Percentiles rank a stretch among this genome's conserved stretches.
Evolutionary conservation across 2,888 invertebrate genomes (phyloP).

Genomic region (Gari tellinella): DNA sequence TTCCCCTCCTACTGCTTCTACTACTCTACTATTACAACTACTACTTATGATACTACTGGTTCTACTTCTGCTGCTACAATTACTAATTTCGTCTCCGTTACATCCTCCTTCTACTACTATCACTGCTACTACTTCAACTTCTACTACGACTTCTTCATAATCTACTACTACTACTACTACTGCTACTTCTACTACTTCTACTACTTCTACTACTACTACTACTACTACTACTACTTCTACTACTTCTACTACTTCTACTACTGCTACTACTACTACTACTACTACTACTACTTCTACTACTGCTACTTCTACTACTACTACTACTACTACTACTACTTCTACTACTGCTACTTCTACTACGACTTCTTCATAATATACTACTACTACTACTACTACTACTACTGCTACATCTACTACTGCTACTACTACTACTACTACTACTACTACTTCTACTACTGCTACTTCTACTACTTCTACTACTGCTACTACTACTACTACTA

Average conservation of each 20-base stretch:
- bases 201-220: too few relatives aligned
- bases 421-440: conserved; percentile 3
- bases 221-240: neutral
- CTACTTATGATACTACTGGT: neutral
- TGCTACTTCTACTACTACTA: conserved; percentile 10
- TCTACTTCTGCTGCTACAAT: neutral
- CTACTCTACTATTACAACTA: neutral
- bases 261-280: conserved; percentile 12
- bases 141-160: too few relatives aligned
- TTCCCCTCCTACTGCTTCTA: neutral
- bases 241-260: conserved; percentile 9
- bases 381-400: too few relatives aligned
- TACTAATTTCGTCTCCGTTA: neutral
- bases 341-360: too few relatives aligned
- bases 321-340: neutral
- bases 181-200: too few relatives aligned
- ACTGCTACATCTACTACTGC: too few relatives aligned
- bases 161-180: too few relatives aligned
- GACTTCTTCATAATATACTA: neutral
- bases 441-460: conserved; percentile 6
- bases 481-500: neutral
- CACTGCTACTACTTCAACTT: conserved; percentile 15
- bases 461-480: conserved; percentile 2
- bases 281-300: conserved; percentile 19
- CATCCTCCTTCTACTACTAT: conserved; percentile 10